Percentiles rank a stretch among this genome's conserved stretches.
Evolutionary conservation across 2,888 invertebrate genomes (phyloP).

Genomic region (Rotaria macrura): DNA sequence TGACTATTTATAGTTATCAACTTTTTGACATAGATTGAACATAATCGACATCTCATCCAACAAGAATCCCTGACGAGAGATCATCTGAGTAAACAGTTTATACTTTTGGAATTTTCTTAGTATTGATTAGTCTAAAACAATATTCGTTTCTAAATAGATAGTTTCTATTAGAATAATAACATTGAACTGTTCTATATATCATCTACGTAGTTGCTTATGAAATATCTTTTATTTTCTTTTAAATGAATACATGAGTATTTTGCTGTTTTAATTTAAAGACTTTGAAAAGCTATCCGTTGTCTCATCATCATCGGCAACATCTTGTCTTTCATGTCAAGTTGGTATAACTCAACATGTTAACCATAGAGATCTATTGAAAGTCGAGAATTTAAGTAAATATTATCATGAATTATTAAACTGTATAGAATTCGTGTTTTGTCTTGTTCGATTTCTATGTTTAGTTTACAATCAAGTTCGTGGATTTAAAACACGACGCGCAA

Average conservation of each 20-base stretch:
- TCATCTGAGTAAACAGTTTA: too few species aligned
- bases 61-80: too few species aligned
- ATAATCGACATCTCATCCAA: too few species aligned
- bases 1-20: too few species aligned
- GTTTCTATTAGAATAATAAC: too few species aligned
- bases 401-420: not conserved
- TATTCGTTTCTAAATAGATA: too few species aligned
- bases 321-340: slow-evolving; percentile 9
- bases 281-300: not conserved
- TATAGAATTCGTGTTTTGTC: not conserved
- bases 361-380: not conserved
- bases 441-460: not conserved
- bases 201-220: too few species aligned
- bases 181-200: too few species aligned
- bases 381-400: slow-evolving; percentile 8
- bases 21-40: too few species aligned
- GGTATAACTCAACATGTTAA: not conserved
- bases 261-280: not conserved
- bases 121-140: too few species aligned
- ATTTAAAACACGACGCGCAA: not conserved
- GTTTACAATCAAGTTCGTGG: slow-evolving; percentile 13
- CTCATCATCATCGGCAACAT: not conserved
- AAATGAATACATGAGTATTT: not conserved
- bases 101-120: too few species aligned
- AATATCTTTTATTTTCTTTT: too few species aligned